phyloP scores from a whole-genome alignment of 2,888 invertebrate species.

The Pandemis corylana region DNA sequence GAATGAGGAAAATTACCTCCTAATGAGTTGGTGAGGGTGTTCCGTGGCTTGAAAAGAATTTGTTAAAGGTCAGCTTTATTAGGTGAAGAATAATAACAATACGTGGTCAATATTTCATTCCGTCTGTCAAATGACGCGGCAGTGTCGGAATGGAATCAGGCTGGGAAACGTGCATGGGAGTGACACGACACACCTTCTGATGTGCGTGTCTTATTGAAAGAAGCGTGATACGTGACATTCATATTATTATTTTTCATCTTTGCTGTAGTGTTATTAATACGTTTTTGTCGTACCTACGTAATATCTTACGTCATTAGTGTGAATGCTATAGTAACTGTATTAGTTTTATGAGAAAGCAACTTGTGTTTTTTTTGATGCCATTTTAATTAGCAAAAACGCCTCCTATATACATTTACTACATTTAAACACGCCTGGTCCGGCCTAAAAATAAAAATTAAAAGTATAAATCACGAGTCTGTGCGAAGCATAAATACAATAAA shows the following conservation, averaged over 20 bases:
- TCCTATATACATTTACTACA: not conserved
- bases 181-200: conserved; percentile 55
- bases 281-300: conserved; percentile 15
- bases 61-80: conserved; percentile 69
- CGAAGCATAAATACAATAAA: not conserved
- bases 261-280: not conserved
- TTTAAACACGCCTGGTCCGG: not conserved
- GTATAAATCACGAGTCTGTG: not conserved
- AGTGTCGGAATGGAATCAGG: conserved; percentile 58
- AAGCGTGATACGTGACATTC: conserved; percentile 50
- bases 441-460: conserved; percentile 8
- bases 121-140: conserved; percentile 62
- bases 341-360: not conserved
- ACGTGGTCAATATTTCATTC: conserved; percentile 69
- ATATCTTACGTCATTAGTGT: not conserved
- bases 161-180: conserved; percentile 56
- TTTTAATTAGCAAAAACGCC: not conserved
- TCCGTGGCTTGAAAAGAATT: conserved; percentile 68
- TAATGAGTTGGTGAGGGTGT: conserved; percentile 60
- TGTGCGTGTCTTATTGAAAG: conserved; percentile 56
- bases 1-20: conserved; percentile 59
- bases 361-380: not conserved
- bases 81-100: conserved; percentile 62
- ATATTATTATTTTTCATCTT: conserved; percentile 34
- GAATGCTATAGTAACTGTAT: not conserved